Conservation (phyloP, 2,888 invertebrate genomes). For the Xanthorhoe spadicearia region DNA sequence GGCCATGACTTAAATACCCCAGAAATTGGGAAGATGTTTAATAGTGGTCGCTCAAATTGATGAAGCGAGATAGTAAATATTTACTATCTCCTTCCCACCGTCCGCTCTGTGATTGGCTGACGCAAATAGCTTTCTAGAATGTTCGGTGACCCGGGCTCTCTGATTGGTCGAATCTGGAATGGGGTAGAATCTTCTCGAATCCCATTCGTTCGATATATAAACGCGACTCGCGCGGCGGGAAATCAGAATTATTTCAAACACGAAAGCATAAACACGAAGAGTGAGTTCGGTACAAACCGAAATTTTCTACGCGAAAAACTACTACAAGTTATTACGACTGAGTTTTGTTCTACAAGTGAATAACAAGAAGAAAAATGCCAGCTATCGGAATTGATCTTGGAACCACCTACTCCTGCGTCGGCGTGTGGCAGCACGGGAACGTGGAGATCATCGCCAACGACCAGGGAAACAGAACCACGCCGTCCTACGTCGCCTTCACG, state of each 20-base stretch:
- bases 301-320: conserved; percentile 23
- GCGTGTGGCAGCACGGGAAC: conserved; percentile 86
- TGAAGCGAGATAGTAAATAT: conserved; percentile 10
- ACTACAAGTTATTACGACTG: conserved; percentile 28
- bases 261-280: conserved; percentile 55
- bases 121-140: conserved; percentile 51
- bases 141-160: conserved; percentile 45
- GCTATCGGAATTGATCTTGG: conserved; percentile 84
- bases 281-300: conserved; percentile 61
- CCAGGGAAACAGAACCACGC: conserved; percentile 89
- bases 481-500: conserved; percentile 90
- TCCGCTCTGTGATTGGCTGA: conserved; percentile 54
- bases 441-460: conserved; percentile 90
- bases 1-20: too few relatives aligned
- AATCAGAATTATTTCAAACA: conserved; percentile 69
- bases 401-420: conserved; percentile 84
- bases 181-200: conserved; percentile 59
- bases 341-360: conserved; percentile 34
- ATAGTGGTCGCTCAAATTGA: conserved; percentile 32
- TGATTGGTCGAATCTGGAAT: conserved; percentile 60
- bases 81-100: conserved; percentile 43
- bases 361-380: conserved; percentile 67
- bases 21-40: conserved; percentile 35
- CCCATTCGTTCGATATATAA: conserved; percentile 65
- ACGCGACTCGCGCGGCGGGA: conserved; percentile 57